phyloP scores from a whole-genome alignment of 2,797 vertebrate species.

The Gobionotothen gibberifrons region DNA sequence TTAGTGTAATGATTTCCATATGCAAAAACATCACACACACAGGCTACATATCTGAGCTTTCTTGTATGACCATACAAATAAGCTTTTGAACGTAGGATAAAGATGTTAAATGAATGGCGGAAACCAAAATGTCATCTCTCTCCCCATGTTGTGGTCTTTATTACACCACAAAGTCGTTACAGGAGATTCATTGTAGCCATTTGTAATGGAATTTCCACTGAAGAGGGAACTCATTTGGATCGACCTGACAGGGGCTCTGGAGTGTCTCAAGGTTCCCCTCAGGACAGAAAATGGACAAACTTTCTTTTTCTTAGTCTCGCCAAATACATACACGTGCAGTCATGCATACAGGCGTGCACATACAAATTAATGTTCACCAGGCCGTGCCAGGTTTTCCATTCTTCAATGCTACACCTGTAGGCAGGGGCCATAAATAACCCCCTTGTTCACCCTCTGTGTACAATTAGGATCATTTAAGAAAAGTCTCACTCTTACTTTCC shows the following conservation, averaged over 20 bases:
- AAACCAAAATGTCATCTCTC: constrained; percentile 36
- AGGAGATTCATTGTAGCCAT: constrained; percentile 42
- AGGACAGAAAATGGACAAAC: constrained; percentile 29
- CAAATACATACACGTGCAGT: constrained; percentile 10
- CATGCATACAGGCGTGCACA: constrained; percentile 10
- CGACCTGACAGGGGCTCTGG: constrained; percentile 32
- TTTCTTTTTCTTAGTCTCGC: constrained; percentile 7
- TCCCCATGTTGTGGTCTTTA: constrained; percentile 9
- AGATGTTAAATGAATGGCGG: constrained; percentile 31
- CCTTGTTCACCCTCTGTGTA: constrained; percentile 29
- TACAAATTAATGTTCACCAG: constrained; percentile 18
- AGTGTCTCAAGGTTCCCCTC: constrained; percentile 49
- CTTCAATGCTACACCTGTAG: constrained; percentile 52
- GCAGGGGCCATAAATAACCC: constrained; percentile 41
- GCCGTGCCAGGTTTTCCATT: constrained; percentile 42
- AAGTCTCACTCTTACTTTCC: constrained; percentile 23
- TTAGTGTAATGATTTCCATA: background rate
- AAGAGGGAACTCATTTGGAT: constrained; percentile 30
- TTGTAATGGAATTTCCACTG: constrained; percentile 63
- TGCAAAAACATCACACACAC: background rate
- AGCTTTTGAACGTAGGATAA: background rate
- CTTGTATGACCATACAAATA: constrained; percentile 4
- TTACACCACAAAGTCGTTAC: constrained; percentile 32
- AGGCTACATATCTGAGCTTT: background rate
- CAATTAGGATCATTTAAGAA: constrained; percentile 38